phyloP scores from a whole-genome alignment of 2,113 vertebrate species.

The Salvelinus namaycush region DNA sequence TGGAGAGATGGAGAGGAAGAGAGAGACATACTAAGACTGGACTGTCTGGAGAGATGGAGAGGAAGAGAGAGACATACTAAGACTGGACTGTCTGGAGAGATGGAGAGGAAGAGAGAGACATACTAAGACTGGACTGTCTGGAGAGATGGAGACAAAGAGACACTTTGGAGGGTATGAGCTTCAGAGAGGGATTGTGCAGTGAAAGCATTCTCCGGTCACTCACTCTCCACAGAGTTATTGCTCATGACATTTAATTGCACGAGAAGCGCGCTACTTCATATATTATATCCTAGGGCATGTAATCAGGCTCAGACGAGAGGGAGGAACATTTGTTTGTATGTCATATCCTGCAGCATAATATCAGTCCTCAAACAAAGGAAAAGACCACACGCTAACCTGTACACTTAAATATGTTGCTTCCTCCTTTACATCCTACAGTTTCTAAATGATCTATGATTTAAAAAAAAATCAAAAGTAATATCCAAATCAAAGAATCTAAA shows the following conservation, averaged over 20 bases:
- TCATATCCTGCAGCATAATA: slow-evolving; percentile 20
- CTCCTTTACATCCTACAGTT: not conserved
- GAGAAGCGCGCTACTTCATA: slow-evolving; percentile 8
- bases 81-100: not conserved
- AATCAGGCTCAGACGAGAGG: slow-evolving; percentile 1
- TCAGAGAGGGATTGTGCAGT: not conserved
- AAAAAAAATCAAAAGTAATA: too few species aligned
- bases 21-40: not conserved
- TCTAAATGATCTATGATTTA: too few species aligned
- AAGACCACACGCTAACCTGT: not conserved
- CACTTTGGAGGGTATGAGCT: not conserved
- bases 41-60: not conserved
- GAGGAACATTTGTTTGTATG: slow-evolving; percentile 14
- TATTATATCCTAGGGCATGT: slow-evolving; percentile 11
- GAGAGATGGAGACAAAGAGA: not conserved
- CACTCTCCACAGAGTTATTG: slow-evolving; percentile 19
- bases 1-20: too few species aligned
- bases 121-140: not conserved
- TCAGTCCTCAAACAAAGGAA: slow-evolving; percentile 2
- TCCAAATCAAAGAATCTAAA: too few species aligned
- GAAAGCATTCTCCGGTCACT: slow-evolving; percentile 3
- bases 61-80: not conserved
- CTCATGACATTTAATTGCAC: slow-evolving; percentile 32
- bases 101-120: not conserved
- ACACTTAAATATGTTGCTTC: not conserved